These are phyloP conservation scores for Periparus ater DNA, from an alignment of 2,797 vertebrate genomes.

Conservation along the genomic window DNA sequence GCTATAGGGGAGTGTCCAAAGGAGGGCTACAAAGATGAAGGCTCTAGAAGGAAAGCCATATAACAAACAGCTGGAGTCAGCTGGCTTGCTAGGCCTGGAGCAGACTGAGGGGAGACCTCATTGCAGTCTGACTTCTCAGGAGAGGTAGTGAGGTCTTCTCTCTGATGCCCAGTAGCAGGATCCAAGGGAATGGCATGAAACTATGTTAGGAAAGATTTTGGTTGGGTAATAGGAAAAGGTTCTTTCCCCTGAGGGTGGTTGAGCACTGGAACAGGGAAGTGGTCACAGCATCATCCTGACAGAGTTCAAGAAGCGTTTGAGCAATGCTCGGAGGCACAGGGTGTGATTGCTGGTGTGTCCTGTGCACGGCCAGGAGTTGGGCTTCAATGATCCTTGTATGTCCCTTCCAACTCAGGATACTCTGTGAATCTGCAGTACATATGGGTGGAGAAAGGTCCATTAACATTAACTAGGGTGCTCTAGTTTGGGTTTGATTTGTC, in stretches of 20 bases:
- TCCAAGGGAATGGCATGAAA: not conserved
- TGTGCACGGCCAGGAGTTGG: not conserved
- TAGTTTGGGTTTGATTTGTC: not conserved
- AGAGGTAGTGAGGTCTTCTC: not conserved
- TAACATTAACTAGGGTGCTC: not conserved
- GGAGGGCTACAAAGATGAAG: not conserved
- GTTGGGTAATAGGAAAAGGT: not conserved
- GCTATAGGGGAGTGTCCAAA: not conserved
- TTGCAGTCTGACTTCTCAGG: not conserved
- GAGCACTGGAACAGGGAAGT: not conserved
- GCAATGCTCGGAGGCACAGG: not conserved
- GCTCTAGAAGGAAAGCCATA: rapidly evolving
- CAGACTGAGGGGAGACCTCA: not conserved
- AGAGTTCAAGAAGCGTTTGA: not conserved
- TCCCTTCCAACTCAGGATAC: not conserved
- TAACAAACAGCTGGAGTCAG: not conserved
- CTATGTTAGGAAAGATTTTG: not conserved
- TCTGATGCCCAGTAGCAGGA: not conserved
- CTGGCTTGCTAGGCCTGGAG: not conserved
- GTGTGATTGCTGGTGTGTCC: not conserved
- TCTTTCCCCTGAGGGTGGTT: not conserved
- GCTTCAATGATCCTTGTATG: not conserved
- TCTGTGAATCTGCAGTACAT: not conserved
- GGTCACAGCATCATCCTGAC: not conserved
- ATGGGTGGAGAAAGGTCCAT: not conserved